These are phyloP conservation scores for Meloidogyne floridensis DNA, from an alignment of 1,140 invertebrate genomes.

Conservation along the genomic window DNA sequence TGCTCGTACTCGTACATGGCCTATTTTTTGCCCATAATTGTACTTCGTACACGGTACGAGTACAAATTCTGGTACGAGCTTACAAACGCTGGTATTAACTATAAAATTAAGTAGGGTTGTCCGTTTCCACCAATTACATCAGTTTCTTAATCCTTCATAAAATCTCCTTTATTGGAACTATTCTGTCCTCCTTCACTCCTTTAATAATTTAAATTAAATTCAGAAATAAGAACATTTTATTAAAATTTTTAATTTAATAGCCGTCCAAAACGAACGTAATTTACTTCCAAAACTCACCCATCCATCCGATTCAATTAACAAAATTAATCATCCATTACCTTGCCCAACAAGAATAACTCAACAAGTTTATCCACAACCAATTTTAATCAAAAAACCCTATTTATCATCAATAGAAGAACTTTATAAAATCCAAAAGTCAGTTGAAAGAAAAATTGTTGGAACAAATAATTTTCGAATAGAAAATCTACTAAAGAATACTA, in stretches of 20 bases:
- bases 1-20: too few species aligned
- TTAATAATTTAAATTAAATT: not conserved
- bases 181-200: not conserved
- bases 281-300: slow-evolving; percentile 31
- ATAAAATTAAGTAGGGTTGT: too few species aligned
- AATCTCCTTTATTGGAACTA: too few species aligned
- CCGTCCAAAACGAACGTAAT: slow-evolving; percentile 54
- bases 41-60: too few species aligned
- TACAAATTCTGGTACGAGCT: too few species aligned
- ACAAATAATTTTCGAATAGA: not conserved
- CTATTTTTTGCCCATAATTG: too few species aligned
- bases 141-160: too few species aligned
- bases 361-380: not conserved
- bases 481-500: not conserved
- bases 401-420: slow-evolving; percentile 48
- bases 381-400: slow-evolving; percentile 29
- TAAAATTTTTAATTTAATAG: slow-evolving; percentile 36
- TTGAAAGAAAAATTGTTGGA: not conserved
- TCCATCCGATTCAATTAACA: not conserved
- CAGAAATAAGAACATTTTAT: not conserved
- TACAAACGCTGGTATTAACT: too few species aligned
- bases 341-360: not conserved
- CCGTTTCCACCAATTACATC: too few species aligned
- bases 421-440: slow-evolving; percentile 8
- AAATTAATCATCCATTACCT: not conserved